Evolutionary conservation across 2,113 vertebrate genomes (phyloP).

Genomic region (Emydocephalus ijimae): DNA sequence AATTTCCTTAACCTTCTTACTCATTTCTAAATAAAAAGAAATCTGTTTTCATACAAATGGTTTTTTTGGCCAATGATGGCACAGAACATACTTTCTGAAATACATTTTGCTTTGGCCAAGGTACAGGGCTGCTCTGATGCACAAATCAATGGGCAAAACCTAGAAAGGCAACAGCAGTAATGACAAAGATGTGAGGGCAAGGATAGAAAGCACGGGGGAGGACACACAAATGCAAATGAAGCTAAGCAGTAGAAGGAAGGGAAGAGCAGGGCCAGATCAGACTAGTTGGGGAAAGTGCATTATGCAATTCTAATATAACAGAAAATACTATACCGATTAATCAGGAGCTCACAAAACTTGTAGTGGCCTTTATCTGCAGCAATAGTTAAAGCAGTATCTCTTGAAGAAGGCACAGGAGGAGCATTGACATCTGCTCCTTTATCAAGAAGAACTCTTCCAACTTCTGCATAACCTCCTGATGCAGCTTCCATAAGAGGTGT

Average conservation of each 20-base stretch:
- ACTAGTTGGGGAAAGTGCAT: neutral
- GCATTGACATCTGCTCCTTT: slow-evolving; percentile 98
- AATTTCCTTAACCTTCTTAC: neutral
- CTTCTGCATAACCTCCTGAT: slow-evolving; percentile 96
- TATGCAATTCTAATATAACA: neutral
- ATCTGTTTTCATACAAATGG: neutral
- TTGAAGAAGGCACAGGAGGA: slow-evolving; percentile 94
- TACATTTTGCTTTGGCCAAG: neutral
- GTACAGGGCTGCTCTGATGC: neutral
- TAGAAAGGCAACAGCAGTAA: neutral
- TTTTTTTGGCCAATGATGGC: neutral
- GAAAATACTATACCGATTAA: slow-evolving; percentile 79
- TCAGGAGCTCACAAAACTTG: slow-evolving; percentile 98
- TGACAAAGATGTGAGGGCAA: neutral
- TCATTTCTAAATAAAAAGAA: neutral
- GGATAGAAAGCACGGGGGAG: neutral
- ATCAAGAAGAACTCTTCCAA: slow-evolving; percentile 95
- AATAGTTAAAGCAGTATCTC: slow-evolving; percentile 97
- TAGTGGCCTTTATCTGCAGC: slow-evolving; percentile 99
- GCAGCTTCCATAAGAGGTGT: slow-evolving; percentile 98
- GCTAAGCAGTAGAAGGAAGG: neutral
- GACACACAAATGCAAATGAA: neutral
- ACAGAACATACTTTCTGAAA: neutral
- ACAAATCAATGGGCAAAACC: neutral
- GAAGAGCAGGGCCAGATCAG: neutral